Percentiles rank a stretch among this genome's conserved stretches.
phyloP scores from a whole-genome alignment of 2,888 invertebrate genomes.

The Limnephilus rhombicus region DNA sequence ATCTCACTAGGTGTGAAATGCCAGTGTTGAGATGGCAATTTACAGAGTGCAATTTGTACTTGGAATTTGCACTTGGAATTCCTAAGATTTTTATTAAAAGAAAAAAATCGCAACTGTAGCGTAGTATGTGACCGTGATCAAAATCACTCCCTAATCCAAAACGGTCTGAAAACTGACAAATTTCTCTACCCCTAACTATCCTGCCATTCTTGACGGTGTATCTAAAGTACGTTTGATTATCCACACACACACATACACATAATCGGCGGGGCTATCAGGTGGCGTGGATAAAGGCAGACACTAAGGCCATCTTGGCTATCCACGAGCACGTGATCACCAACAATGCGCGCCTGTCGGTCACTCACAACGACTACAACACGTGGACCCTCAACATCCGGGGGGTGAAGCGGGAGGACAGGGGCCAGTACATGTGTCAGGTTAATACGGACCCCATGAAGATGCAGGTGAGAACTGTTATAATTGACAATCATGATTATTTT shows the following conservation, averaged over 20 bases:
- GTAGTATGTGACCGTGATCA: too few species aligned
- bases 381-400: slow-evolving; percentile 94
- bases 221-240: slow-evolving; percentile 64
- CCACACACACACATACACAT: slow-evolving; percentile 37
- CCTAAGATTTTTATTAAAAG: neutral
- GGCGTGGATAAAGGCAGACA: slow-evolving; percentile 96
- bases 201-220: slow-evolving; percentile 15
- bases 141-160: neutral
- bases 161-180: neutral
- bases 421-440: slow-evolving; percentile 96
- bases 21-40: too few species aligned
- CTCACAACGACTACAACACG: slow-evolving; percentile 94
- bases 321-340: slow-evolving; percentile 96
- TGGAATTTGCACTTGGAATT: too few species aligned
- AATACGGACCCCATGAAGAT: slow-evolving; percentile 97
- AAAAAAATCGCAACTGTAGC: neutral
- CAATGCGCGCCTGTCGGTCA: slow-evolving; percentile 92
- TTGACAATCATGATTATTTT: too few species aligned
- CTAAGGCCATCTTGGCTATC: slow-evolving; percentile 94
- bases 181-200: neutral
- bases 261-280: slow-evolving; percentile 79
- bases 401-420: slow-evolving; percentile 91
- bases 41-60: too few species aligned
- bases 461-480: slow-evolving; percentile 80
- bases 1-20: too few species aligned